Evolutionary conservation across 2,797 vertebrate genomes (phyloP).

Genomic region (Karalla daura): DNA sequence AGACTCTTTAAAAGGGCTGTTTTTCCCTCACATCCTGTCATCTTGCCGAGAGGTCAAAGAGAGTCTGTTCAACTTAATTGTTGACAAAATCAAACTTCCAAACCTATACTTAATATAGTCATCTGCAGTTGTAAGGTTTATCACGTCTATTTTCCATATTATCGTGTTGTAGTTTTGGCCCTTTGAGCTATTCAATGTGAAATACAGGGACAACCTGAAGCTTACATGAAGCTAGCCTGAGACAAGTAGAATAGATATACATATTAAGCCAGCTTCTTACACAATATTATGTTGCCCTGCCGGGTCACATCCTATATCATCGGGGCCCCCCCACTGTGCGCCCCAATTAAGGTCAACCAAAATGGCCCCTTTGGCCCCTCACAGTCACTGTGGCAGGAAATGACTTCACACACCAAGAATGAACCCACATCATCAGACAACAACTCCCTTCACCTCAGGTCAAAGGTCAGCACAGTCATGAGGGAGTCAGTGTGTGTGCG

Average conservation of each 20-base stretch:
- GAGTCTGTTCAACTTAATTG: neutral
- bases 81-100: conserved; percentile 30
- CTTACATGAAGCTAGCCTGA: neutral
- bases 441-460: conserved; percentile 64
- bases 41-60: conserved; percentile 3
- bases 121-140: no score
- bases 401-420: conserved; percentile 74
- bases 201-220: neutral
- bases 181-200: neutral
- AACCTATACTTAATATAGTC: neutral
- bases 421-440: conserved; percentile 64
- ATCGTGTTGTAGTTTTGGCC: no score
- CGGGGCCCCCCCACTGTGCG: conserved; percentile 24
- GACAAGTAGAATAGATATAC: neutral
- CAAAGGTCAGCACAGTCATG: conserved; percentile 63
- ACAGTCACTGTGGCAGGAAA: conserved; percentile 65
- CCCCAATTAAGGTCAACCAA: conserved; percentile 48
- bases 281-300: conserved; percentile 11
- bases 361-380: conserved; percentile 33
- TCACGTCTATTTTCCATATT: neutral
- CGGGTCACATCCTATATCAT: conserved; percentile 10
- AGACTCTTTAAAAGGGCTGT: conserved; percentile 24
- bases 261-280: neutral
- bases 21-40: conserved; percentile 13
- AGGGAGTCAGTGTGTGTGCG: conserved; percentile 63